Percentiles rank a stretch among this genome's conserved stretches.
These are phyloP conservation scores for Microchrysa polita DNA, from an alignment of 2,888 invertebrate genomes.

Conservation along the genomic window DNA sequence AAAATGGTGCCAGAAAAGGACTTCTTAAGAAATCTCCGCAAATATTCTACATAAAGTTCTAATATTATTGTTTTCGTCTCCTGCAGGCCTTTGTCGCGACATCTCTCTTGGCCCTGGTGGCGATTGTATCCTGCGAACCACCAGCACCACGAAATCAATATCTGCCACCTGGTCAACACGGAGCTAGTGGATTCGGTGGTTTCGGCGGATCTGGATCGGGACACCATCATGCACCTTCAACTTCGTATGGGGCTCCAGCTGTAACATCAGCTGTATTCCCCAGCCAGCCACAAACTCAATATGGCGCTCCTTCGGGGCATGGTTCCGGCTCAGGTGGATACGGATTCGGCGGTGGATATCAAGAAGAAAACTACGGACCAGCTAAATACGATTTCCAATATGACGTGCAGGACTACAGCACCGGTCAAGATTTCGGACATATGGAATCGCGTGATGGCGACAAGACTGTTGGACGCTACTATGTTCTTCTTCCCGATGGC, in stretches of 20 bases:
- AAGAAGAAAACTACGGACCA: constrained; percentile 68
- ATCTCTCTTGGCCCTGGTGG: constrained; percentile 54
- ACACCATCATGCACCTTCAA: constrained; percentile 54
- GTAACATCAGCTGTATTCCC: constrained; percentile 66
- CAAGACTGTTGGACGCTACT: constrained; percentile 71
- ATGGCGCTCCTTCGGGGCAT: constrained; percentile 57
- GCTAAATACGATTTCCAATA: constrained; percentile 77
- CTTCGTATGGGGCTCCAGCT: constrained; percentile 67
- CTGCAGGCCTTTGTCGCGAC: constrained; percentile 56
- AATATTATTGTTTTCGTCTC: neutral
- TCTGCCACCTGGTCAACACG: constrained; percentile 47
- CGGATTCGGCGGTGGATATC: constrained; percentile 57
- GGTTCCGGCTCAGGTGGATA: constrained; percentile 52
- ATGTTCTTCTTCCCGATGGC: constrained; percentile 74
- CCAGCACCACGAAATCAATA: constrained; percentile 59
- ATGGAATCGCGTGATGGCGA: constrained; percentile 73
- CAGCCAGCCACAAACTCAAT: constrained; percentile 54
- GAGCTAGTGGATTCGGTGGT: constrained; percentile 42
- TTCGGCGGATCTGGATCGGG: constrained; percentile 60
- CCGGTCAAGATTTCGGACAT: constrained; percentile 75
- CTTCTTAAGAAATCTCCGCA: no score
- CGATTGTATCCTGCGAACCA: constrained; percentile 61
- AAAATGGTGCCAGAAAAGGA: no score
- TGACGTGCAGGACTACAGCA: constrained; percentile 72
- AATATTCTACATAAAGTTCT: no score